Percentiles rank a stretch among this genome's conserved stretches.
phyloP scores from a whole-genome alignment of 2,888 invertebrate species.

The Polydrusus cervinus region DNA sequence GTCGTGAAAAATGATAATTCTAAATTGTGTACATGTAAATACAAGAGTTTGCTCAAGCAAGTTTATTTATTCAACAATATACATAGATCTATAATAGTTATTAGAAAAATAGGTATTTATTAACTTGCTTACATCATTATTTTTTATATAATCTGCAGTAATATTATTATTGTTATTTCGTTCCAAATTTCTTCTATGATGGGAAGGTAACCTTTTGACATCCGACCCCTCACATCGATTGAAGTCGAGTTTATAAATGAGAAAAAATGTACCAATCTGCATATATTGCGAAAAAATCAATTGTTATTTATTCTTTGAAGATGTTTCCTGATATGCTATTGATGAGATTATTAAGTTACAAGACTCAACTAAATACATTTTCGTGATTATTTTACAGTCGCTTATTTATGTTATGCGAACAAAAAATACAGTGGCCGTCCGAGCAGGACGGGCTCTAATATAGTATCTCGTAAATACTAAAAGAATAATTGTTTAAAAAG shows the following conservation, averaged over 20 bases:
- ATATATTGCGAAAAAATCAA: conserved; percentile 33
- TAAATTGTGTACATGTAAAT: no score
- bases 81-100: background rate
- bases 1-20: no score
- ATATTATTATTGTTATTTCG: conserved; percentile 17
- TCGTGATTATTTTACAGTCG: background rate
- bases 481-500: no score
- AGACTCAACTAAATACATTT: conserved; percentile 6
- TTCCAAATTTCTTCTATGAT: conserved; percentile 11
- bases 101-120: background rate
- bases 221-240: conserved; percentile 16
- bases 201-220: conserved; percentile 25
- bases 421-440: no score
- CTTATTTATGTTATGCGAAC: background rate
- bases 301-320: conserved; percentile 19
- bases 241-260: conserved; percentile 10
- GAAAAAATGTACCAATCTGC: conserved; percentile 29
- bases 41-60: no score
- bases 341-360: conserved; percentile 16
- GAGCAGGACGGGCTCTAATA: background rate
- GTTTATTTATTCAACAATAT: no score
- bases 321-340: conserved; percentile 25
- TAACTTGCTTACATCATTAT: background rate
- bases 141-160: background rate
- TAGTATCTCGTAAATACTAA: no score